Evolutionary conservation across 2,113 vertebrate genomes (phyloP), one percentile per base, ranked within the genome.

Genomic region (Recurvirostra avosetta): DNA sequence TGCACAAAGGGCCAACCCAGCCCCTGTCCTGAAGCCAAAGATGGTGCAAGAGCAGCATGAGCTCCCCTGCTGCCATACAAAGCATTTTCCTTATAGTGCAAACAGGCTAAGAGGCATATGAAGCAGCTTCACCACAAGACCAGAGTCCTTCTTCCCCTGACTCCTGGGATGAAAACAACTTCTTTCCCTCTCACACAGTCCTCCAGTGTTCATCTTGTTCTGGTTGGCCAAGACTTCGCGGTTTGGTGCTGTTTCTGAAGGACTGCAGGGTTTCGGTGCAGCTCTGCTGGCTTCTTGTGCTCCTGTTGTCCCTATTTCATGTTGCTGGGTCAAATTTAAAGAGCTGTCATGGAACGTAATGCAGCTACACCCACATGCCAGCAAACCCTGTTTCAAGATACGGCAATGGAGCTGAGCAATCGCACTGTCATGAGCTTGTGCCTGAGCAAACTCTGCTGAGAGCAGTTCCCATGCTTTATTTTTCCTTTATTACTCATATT

Each of bases 401-500:
- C 0, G 1, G 55, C 15, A 41, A 15, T 2, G 17, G n/a, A 88
- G 41, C 58, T n/a, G 36, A 78, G 17, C 9, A 7, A 59, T 17
- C 4, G 1, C 30, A 20, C 52, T 85, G 47, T 52, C 47, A 40
- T 0, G 0, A 65, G 34, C 27, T 43, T 53, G n/a, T 70, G 49
- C 5, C 77, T 38, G 53, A 72, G 27, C 67, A 94, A 77, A 83
- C 27, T 5, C 61, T 43, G 55, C 14, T 36, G 52, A 80, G 43
- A 72, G 47, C 15, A 12, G 38, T n/a, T 68, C 78, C 38, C 23
- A 23, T 49, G 59, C 47, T 88, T 88, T 92, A 62, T 55, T 88
- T 94, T 88, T 26, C 50, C 36, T 88, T 92, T 15, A 67, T 75
- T 90, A 71, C 34, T 90, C 55, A 67, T 18, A 32, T 52, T 59